Evolutionary conservation across 2,113 vertebrate genomes (phyloP).

Genomic region (Austrofundulus limnaeus): DNA sequence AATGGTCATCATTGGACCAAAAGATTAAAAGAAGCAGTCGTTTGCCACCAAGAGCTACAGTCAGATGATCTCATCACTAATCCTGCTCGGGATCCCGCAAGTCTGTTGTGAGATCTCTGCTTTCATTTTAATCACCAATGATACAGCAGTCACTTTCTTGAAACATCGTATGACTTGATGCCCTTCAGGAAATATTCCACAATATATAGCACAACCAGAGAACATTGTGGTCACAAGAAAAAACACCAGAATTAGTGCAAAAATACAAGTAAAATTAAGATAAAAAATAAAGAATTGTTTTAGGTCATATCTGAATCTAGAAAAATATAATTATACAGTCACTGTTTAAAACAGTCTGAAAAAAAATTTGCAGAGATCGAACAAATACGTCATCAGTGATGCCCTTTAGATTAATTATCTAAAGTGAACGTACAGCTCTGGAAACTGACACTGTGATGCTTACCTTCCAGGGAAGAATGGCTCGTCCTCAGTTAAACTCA

Average conservation of each 20-base stretch:
- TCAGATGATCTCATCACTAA: slow-evolving; percentile 28
- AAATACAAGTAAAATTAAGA: too few relatives aligned
- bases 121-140: slow-evolving; percentile 29
- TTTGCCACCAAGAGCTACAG: slow-evolving; percentile 14
- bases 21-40: slow-evolving; percentile 17
- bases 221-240: background rate
- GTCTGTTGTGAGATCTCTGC: slow-evolving; percentile 11
- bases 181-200: slow-evolving; percentile 20
- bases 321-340: background rate
- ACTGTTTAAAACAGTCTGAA: background rate
- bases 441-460: slow-evolving; percentile 31
- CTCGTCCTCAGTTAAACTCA: slow-evolving; percentile 69
- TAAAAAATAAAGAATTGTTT: background rate
- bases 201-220: slow-evolving; percentile 17
- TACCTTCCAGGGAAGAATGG: slow-evolving; percentile 68
- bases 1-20: background rate
- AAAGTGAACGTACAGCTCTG: slow-evolving; percentile 8
- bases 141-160: slow-evolving; percentile 11
- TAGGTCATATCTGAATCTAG: background rate
- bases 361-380: slow-evolving; percentile 1
- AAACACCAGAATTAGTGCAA: background rate
- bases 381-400: slow-evolving; percentile 3
- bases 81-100: slow-evolving; percentile 24
- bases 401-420: slow-evolving; percentile 5
- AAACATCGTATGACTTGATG: slow-evolving; percentile 6